Evolutionary conservation across 2,797 vertebrate genomes (phyloP).

Genomic region (Brachymystax lenok): DNA sequence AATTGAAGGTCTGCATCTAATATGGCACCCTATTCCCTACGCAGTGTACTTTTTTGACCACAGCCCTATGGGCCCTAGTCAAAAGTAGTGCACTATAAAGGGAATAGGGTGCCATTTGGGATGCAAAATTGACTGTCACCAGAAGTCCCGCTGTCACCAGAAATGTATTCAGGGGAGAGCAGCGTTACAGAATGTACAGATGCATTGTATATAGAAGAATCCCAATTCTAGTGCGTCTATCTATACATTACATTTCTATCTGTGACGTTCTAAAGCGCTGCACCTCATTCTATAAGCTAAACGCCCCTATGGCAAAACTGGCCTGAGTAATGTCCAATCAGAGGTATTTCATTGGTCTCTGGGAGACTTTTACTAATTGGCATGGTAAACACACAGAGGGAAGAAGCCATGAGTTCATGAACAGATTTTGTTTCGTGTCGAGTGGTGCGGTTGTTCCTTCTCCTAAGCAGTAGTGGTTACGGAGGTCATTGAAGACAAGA

Average conservation of each 20-base stretch:
- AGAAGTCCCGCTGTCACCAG: background rate
- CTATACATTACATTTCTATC: background rate
- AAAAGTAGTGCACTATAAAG: background rate
- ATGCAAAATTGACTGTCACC: background rate
- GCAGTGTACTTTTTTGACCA: background rate
- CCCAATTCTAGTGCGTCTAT: background rate
- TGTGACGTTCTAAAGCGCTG: background rate
- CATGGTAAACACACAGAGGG: constrained; percentile 47
- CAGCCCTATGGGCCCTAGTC: background rate
- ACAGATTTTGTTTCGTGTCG: constrained; percentile 21
- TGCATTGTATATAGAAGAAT: background rate
- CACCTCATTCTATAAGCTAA: no score
- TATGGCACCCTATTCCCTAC: background rate
- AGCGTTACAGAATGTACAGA: background rate
- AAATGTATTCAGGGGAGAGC: background rate
- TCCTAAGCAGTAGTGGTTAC: constrained; percentile 68
- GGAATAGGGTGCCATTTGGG: background rate
- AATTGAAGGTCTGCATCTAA: background rate
- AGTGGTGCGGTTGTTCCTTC: constrained; percentile 46
- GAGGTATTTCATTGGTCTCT: constrained; percentile 68
- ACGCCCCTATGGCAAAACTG: constrained; percentile 47
- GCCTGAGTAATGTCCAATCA: constrained; percentile 56
- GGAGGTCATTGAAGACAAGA: constrained; percentile 45
- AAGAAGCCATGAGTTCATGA: background rate
- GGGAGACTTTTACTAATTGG: constrained; percentile 57